Evolutionary conservation across 23 tunicate species (phyloP), one percentile per base, ranked within the genome.

Genomic region (Phallusia fumigata): DNA sequence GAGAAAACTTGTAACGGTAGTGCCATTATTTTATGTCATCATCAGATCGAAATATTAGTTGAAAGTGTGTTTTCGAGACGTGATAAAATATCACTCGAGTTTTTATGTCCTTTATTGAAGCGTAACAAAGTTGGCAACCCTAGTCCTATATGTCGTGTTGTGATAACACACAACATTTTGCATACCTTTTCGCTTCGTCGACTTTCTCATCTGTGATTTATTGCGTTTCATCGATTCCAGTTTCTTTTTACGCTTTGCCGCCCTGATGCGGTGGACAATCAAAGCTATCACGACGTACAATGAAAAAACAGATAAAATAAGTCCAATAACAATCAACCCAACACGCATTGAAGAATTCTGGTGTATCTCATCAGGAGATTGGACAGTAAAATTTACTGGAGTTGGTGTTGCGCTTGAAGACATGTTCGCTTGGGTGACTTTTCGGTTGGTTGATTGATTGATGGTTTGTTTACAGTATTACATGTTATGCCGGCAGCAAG

Each of bases 221-320:
- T 72, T 18, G n/a, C 34, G 77, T 35, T 74, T 33, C n/a, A 3
- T 30, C 13, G 3, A 21, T 74, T 74, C 35, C 12, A 21, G 45
- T 74, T 31, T 74, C 77, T 74, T 74, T 30, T 74, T 33, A 33
- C 49, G 74, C 35, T 77, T 85, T 77, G 65, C 8, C 44, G 74
- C 24, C 19, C 47, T 28, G 44, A 31, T 0, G 34, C 64, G 65
- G 78, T 86, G 89, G 1, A 86, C 81, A 58, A 72, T 79, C 47
- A 86, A 15, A 45, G 89, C 73, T 31, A 73, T 26, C 72, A 86
- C 44, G 33, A 86, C 84, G 36, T 86, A 86, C 22, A 76, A 32
- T 18, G 84, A 51, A 30, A 73, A 79, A 21, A 82, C 30, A 18
- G 89, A 64, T 47, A 86, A 24, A 69, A 86, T 28, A 31, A 79